A percentile compares a stretch with the other conserved stretches of the same genome.
These are phyloP conservation scores for Cyanoderma ruficeps DNA, from an alignment of 2,113 vertebrate species.

Conservation along the genomic window DNA sequence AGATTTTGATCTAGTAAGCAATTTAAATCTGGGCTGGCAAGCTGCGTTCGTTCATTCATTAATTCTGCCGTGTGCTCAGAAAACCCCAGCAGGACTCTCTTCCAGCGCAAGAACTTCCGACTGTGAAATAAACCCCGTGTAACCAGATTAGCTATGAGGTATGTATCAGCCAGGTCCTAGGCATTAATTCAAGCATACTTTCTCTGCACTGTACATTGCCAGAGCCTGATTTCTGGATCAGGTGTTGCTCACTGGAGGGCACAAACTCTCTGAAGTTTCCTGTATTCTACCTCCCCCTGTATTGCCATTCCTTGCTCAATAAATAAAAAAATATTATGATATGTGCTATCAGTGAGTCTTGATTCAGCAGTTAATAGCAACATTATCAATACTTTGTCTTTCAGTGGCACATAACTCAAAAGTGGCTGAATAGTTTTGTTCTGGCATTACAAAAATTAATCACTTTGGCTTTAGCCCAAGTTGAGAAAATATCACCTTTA, in stretches of 20 bases:
- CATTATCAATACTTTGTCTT: constrained; percentile 62
- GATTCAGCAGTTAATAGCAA: constrained; percentile 43
- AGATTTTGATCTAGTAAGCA: constrained; percentile 77
- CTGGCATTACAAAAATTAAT: constrained; percentile 11
- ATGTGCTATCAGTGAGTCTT: constrained; percentile 17
- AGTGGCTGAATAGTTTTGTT: constrained; percentile 20
- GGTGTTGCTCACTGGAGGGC: constrained; percentile 19
- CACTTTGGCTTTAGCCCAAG: constrained; percentile 7
- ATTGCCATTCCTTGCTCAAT: background rate
- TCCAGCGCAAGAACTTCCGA: constrained; percentile 74
- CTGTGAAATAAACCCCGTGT: constrained; percentile 77
- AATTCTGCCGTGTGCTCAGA: constrained; percentile 70
- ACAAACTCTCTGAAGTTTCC: constrained; percentile 3
- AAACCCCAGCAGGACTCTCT: constrained; percentile 73
- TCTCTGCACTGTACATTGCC: background rate
- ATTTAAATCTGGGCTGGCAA: constrained; percentile 76
- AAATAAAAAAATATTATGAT: constrained; percentile 34
- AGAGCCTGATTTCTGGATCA: constrained; percentile 21
- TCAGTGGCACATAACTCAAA: constrained; percentile 12
- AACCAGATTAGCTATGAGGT: constrained; percentile 78
- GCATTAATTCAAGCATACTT: constrained; percentile 68
- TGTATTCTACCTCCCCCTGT: background rate
- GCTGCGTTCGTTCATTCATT: constrained; percentile 76
- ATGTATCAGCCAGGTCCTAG: constrained; percentile 65
- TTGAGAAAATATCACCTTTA: constrained; percentile 39